These are phyloP conservation scores for Alexandromys fortis DNA, from an alignment of 2,113 vertebrate species.

Conservation along the genomic window DNA sequence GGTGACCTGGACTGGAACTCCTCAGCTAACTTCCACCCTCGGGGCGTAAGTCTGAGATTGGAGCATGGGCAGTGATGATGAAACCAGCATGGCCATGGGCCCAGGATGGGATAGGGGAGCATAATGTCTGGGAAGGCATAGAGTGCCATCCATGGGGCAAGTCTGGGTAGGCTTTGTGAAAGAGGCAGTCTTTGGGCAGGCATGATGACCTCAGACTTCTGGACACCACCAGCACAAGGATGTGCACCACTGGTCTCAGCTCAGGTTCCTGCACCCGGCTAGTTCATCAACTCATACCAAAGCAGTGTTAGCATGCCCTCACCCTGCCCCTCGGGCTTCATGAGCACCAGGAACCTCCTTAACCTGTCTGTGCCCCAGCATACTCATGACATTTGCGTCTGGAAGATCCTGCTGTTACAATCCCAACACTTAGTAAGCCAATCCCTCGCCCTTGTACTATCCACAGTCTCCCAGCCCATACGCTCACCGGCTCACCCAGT, in stretches of 20 bases:
- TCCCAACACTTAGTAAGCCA: rapidly evolving
- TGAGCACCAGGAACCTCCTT: not conserved
- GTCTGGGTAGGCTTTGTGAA: not conserved
- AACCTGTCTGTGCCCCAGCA: not conserved
- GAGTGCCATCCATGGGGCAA: not conserved
- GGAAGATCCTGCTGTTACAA: not conserved
- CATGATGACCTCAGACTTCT: not conserved
- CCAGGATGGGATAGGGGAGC: not conserved
- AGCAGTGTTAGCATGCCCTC: not conserved
- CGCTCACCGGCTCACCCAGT: not conserved
- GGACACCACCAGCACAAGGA: not conserved
- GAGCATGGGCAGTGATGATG: no score
- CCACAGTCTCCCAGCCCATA: not conserved
- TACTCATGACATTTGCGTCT: not conserved
- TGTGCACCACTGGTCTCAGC: no score
- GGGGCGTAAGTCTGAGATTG: not conserved
- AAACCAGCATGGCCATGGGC: not conserved
- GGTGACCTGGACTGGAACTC: not conserved
- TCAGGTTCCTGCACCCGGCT: rapidly evolving
- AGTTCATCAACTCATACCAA: not conserved
- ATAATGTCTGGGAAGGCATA: not conserved
- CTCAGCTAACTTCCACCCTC: not conserved
- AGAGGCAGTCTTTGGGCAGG: not conserved
- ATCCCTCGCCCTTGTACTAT: not conserved
- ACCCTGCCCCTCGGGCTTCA: not conserved